Evolutionary conservation across 2,888 invertebrate species (phyloP), one percentile per base, ranked within the genome.

Genomic region (Deilephila elpenor): DNA sequence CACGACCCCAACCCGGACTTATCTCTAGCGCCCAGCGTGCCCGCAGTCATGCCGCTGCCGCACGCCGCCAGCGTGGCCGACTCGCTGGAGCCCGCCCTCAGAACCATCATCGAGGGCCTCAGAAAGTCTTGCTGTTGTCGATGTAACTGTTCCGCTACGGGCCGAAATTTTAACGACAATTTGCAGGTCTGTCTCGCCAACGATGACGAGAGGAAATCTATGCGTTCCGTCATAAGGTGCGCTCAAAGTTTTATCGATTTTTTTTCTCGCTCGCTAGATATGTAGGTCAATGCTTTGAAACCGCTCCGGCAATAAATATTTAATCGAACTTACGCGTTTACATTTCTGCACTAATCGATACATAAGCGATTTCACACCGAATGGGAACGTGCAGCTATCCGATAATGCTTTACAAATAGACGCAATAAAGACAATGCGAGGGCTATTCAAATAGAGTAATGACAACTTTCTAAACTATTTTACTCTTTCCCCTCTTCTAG

Each of bases 211-310:
- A 95, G 93, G 90, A 95, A 95, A 86, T 94, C 95, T 77, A 95
- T 96, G 94, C 95, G 96, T 78, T 96, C 96, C 59, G 96, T 96
- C 76, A 96, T 96, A 89, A 96, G 96, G 96, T 96, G 95, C 90
- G 91, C 88, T 87, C 79, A 77, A 70, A 77, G 74, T 83, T 80
- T 81, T 86, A 87, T 89, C 84, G 88, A 88, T 88, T 83, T 75
- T 74, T 78, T 79, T 80, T 75, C 76, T 77, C 71, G 74, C 73
- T 74, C 76, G 77, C 76, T 82, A 78, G 72, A 73, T 77, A 84
- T 80, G 74, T 79, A 79, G 83, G 82, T 81, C 82, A 77, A 71
- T 71, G 74, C 71, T 78, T 75, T 80, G 72, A 74, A 72, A 77
- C 76, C 79, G 77, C 78, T 67, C 80, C 78, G 78, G 75, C 75